Evolutionary conservation across 2,113 vertebrate species (phyloP), one percentile per base, ranked within the genome.

Genomic region (Astatoreochromis straeleni): DNA sequence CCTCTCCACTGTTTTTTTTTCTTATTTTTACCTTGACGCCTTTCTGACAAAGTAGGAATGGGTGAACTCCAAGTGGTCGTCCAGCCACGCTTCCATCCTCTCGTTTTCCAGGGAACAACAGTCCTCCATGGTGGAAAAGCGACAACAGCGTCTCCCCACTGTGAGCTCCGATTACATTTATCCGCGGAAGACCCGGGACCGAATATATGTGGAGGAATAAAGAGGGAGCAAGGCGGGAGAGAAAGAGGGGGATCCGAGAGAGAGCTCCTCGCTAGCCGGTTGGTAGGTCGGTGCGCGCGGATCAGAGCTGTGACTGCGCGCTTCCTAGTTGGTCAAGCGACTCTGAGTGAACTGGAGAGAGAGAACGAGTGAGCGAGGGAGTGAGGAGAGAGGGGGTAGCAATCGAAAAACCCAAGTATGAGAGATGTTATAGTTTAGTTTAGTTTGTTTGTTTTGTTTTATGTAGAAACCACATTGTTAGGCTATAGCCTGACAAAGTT

Each of bases 41-140:
- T 99, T 99, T 88, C 97, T 94, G 38, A 97, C 95, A 93, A 99
- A 99, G 97, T 99, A 99, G 21, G 98, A 98, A 94, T 94, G 97
- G 38, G 97, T 92, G 47, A 99, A 99, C 92, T 98, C 97, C 92
- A 94, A 14, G 96, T 99, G 97, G 80, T 99, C 98, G 89, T 99
- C 98, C 96, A 99, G 97, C 98, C 98, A 99, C 89, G 98, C 98
- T 97, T 99, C 98, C 92, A 98, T 96, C 92, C 93, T 90, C 54
- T 97, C 97, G 85, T 93, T 95, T 60, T 97, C 96, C 5, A 87
- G 90, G 51, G 81, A 90, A 85, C 93, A 90, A 84, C 85, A 54
- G 65, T 93, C 94, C 94, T 97, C 97, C 97, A 98, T 98, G 93
- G 84, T 85, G 92, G 87, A 53, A 17, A 80, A 26, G 35, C 63